Evolutionary conservation across 2,113 vertebrate species (phyloP).

Genomic region (Scatophagus argus): DNA sequence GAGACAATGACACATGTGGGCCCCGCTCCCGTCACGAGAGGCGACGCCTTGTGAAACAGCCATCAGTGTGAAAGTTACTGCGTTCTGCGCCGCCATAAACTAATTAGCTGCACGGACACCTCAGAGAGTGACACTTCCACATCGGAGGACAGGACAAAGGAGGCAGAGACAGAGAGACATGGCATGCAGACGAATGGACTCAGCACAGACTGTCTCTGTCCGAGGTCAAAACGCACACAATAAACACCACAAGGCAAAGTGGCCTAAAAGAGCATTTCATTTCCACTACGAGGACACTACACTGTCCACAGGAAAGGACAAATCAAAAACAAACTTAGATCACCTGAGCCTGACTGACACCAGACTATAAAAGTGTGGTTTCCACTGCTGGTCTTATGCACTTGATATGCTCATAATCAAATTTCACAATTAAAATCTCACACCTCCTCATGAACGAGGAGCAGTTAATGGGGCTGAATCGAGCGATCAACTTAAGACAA

Average conservation of each 20-base stretch:
- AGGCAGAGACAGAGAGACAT: background rate
- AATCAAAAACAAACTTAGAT: background rate
- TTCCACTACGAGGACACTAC: background rate
- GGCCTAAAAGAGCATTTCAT: background rate
- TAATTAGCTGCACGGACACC: slow-evolving; percentile 20
- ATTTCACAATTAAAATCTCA: too few species aligned
- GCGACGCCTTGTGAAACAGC: slow-evolving; percentile 33
- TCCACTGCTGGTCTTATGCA: too few species aligned
- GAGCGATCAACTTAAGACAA: too few species aligned
- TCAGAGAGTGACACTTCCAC: slow-evolving; percentile 7
- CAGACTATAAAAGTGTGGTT: too few species aligned
- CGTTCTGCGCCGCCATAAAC: slow-evolving; percentile 22
- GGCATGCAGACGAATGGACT: background rate
- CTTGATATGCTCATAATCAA: too few species aligned
- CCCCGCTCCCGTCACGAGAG: background rate
- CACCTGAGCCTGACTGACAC: too few species aligned
- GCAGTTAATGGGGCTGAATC: too few species aligned
- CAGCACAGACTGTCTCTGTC: background rate
- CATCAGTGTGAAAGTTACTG: slow-evolving; percentile 44
- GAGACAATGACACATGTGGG: slow-evolving; percentile 18
- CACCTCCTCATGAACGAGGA: too few species aligned
- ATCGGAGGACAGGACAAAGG: slow-evolving; percentile 30
- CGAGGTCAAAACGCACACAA: slow-evolving; percentile 4
- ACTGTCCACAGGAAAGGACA: background rate
- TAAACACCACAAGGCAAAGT: background rate